Base-by-base conservation (phyloP, 2,888 invertebrate species). In the Thymelicus sylvestris region DNA sequence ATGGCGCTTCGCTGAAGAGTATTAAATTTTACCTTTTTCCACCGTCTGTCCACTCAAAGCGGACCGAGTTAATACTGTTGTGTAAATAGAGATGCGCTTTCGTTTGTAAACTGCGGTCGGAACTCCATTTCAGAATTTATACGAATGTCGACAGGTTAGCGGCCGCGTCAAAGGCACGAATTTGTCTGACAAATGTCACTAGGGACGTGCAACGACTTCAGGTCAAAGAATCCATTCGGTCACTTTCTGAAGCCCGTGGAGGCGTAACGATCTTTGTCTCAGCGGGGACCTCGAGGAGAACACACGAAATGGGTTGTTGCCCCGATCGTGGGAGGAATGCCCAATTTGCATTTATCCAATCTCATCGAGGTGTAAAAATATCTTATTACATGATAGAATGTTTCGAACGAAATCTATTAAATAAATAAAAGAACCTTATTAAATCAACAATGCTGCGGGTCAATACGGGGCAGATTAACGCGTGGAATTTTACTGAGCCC, bases 401-500 rank as follows among this genome's bases (percentile, higher is more conserved):
- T 67, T 8, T 52, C 39, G 50, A 65, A 55, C 12, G 64, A 44
- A 57, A 39, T 67, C 65, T 19, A 55, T 50, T 65, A 44, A 62
- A 73, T 60, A 71, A 66, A 83, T 80, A 82, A 84, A 81, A 77
- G 76, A 79, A 84, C 79, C 79, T 86, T 81, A 83, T 84, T 86
- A 84, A 82, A 78, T 76, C 71, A 80, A 84, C 80, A 83, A 86
- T 84, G 78, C 79, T 10, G 80, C 77, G 81, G 81, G 81, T 81
- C 81, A 79, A 88, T 89, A 82, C 84, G 87, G 87, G 89, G 76
- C 89, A 92, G 91, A 90, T 92, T 88, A 86, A 85, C 82, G 83
- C 57, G 86, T 81, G 83, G 84, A 86, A 86, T 77, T 86, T 84
- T 76, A 84, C 86, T 84, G 78, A 82, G 80, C 81, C 79, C 77